Evolutionary conservation across 2,888 invertebrate species (phyloP), one percentile per base, ranked within the genome.

Genomic region (Drosophila atripex): DNA sequence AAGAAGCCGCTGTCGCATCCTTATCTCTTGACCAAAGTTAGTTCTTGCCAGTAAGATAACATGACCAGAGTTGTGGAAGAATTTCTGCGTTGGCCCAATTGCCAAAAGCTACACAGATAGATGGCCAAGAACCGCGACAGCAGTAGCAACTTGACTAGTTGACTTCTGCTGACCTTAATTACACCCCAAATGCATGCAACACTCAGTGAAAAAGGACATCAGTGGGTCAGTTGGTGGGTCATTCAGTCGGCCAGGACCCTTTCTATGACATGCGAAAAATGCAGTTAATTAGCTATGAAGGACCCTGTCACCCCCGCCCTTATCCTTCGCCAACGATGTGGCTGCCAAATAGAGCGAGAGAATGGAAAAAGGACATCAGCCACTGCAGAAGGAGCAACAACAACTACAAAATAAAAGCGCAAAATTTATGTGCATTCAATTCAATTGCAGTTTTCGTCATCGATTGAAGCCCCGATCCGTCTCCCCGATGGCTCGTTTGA

Each of bases 281-380:
- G 73, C 73, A 82, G 76, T 82, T 82, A 82, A 78, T 78, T 78
- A 82, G 78, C 78, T 82, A 78, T 82, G 78, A 78, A 78, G 82
- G 78, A 77, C 75, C 49, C 52, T 21, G 46, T 49, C 59, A 41
- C 18, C 60, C 51, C 28, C 23, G 12, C 35, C 14, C 35, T 12
- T 11, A 11, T n/a, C 14, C 43, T 11, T 43, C 16, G 18, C 4
- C 18, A 41, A 18, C 41, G 16, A 16, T 43, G 18, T 21, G 11
- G 23, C 45, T 54, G 6, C 50, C 53, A 54, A 54, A 60, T 68
- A 56, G 55, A 68, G 45, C 56, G 21, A n/a, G 56, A 12, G 43
- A 21, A 52, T 38, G 30, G 23, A 43, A 35, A n/a, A 18, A 21
- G 30, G 18, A 25, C n/a, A 32, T 16, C n/a, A 25, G 39, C 16